A percentile compares a stretch with the other conserved stretches of the same genome.
Evolutionary conservation across 2,113 vertebrate genomes (phyloP).

Genomic region (Marmota monax): DNA sequence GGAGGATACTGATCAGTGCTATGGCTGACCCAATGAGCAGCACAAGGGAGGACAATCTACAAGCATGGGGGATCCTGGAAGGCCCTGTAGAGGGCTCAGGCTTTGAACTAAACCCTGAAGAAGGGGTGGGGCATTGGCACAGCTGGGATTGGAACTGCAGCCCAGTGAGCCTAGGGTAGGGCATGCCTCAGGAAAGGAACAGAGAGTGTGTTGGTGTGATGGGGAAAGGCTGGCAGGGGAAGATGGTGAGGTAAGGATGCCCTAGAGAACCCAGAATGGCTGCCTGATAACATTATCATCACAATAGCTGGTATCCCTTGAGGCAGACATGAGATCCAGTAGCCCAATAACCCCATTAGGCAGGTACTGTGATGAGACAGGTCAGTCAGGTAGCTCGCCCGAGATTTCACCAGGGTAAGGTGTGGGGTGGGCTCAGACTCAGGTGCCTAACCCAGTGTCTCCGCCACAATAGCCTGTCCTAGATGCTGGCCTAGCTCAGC

Average conservation of each 20-base stretch:
- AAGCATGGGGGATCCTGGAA: not conserved
- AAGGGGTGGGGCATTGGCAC: not conserved
- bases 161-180: fast-evolving
- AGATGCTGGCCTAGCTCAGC: fast-evolving
- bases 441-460: not conserved
- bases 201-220: too few relatives aligned
- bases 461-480: not conserved
- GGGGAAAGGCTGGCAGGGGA: not conserved
- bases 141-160: not conserved
- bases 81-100: not conserved
- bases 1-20: not conserved
- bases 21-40: too few relatives aligned
- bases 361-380: fast-evolving
- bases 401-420: fast-evolving
- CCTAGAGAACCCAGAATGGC: not conserved
- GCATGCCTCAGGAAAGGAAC: not conserved
- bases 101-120: not conserved
- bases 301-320: fast-evolving
- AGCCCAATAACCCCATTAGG: too few relatives aligned
- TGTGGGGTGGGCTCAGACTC: not conserved
- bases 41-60: fast-evolving
- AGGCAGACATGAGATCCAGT: not conserved
- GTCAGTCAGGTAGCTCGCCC: not conserved
- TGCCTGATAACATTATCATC: not conserved
- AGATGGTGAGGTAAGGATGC: too few relatives aligned